Evolutionary conservation across 2,888 invertebrate species (phyloP).

Genomic region (Ophion slaviceki): DNA sequence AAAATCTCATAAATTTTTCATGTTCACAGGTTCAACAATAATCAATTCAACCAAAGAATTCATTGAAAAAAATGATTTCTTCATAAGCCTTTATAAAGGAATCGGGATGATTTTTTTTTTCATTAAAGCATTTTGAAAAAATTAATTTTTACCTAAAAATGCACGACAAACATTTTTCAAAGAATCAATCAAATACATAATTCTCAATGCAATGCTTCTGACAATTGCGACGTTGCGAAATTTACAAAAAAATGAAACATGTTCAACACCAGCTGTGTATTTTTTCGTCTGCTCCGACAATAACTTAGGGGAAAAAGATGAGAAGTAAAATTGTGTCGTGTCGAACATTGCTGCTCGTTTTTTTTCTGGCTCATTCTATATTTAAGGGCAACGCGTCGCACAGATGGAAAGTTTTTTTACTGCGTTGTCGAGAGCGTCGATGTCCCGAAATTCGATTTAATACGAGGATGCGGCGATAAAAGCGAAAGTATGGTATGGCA

Average conservation of each 20-base stretch:
- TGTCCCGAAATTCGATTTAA: constrained; percentile 8
- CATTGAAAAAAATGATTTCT: too few species aligned
- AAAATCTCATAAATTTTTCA: too few species aligned
- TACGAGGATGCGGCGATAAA: not conserved
- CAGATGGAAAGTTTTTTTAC: constrained; percentile 15
- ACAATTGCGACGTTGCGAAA: not conserved
- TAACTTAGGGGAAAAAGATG: not conserved
- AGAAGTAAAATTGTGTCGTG: not conserved
- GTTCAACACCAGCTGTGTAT: not conserved
- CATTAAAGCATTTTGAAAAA: too few species aligned
- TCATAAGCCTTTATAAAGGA: too few species aligned
- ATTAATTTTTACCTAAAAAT: too few species aligned
- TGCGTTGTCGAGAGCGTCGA: not conserved
- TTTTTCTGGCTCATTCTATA: not conserved
- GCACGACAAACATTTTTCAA: too few species aligned
- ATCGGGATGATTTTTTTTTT: too few species aligned
- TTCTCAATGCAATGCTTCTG: not conserved
- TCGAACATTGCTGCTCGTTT: not conserved
- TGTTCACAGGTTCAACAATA: too few species aligned
- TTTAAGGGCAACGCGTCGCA: not conserved
- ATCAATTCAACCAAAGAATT: too few species aligned
- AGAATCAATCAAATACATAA: not conserved
- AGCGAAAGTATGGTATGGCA: constrained; percentile 16
- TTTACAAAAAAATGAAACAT: not conserved
- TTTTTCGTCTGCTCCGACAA: not conserved